Percentiles rank a stretch among this genome's conserved stretches.
phyloP scores from a whole-genome alignment of 2,113 vertebrate species.

The Dipodomys merriami region DNA sequence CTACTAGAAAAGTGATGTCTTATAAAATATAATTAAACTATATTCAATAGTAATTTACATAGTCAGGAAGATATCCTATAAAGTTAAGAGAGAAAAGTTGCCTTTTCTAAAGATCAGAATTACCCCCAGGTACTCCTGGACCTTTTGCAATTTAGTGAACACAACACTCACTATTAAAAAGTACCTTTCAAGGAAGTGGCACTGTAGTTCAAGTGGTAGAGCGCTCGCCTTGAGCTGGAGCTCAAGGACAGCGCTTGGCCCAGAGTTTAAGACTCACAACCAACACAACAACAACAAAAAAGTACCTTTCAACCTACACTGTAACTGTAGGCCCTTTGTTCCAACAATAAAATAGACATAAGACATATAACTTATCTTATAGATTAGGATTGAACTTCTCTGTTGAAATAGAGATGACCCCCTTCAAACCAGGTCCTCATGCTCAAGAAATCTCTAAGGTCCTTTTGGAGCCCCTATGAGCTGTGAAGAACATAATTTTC shows the following conservation, averaged over 20 bases:
- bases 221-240: no score
- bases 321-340: not conserved
- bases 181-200: not conserved
- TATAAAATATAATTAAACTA: not conserved
- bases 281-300: no score
- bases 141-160: not conserved
- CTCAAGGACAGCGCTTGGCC: no score
- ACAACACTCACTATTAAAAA: not conserved
- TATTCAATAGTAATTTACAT: not conserved
- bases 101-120: not conserved
- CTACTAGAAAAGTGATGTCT: slow-evolving; percentile 2
- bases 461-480: not conserved
- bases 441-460: not conserved
- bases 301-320: not conserved
- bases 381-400: not conserved
- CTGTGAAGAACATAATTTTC: not conserved
- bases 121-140: not conserved
- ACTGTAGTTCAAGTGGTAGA: no score
- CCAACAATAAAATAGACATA: not conserved
- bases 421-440: not conserved
- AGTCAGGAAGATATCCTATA: not conserved
- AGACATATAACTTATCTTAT: not conserved
- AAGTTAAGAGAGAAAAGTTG: no score
- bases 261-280: no score
- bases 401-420: not conserved